Percentiles rank a stretch among this genome's conserved stretches.
These are phyloP conservation scores for Isotomurus palustris DNA, from an alignment of 2,888 invertebrate genomes.

Conservation along the genomic window DNA sequence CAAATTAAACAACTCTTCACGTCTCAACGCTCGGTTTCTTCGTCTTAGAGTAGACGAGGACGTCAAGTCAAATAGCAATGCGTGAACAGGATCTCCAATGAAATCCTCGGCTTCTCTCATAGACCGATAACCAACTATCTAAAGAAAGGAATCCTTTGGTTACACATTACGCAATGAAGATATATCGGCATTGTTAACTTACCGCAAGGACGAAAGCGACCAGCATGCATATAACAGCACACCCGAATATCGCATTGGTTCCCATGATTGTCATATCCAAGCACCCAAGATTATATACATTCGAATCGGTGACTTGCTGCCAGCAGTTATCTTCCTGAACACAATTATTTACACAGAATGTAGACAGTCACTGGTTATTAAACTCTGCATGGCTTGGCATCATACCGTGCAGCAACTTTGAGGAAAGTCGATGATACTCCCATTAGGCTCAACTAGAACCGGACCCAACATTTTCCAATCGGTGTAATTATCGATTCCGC, in stretches of 20 bases:
- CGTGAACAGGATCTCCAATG: slow-evolving; percentile 19
- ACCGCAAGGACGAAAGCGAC: slow-evolving; percentile 13
- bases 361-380: not conserved
- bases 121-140: slow-evolving; percentile 17
- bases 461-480: slow-evolving; percentile 20
- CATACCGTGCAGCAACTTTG: slow-evolving; percentile 18
- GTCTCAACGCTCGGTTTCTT: slow-evolving; percentile 8
- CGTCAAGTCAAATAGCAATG: slow-evolving; percentile 14
- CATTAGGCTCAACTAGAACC: slow-evolving; percentile 1
- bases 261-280: slow-evolving; percentile 4
- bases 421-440: slow-evolving; percentile 7
- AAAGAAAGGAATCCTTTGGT: not conserved
- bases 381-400: not conserved
- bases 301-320: not conserved
- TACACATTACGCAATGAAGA: no score
- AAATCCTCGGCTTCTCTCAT: slow-evolving; percentile 14
- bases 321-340: not conserved
- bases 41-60: not conserved
- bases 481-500: slow-evolving; percentile 13
- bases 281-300: slow-evolving; percentile 8
- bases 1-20: slow-evolving; percentile 18
- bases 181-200: no score
- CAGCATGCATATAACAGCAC: slow-evolving; percentile 6
- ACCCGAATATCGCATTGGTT: slow-evolving; percentile 4
- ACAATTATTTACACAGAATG: no score